phyloP scores from a whole-genome alignment of 2,797 vertebrate species.

The Miichthys miiuy region DNA sequence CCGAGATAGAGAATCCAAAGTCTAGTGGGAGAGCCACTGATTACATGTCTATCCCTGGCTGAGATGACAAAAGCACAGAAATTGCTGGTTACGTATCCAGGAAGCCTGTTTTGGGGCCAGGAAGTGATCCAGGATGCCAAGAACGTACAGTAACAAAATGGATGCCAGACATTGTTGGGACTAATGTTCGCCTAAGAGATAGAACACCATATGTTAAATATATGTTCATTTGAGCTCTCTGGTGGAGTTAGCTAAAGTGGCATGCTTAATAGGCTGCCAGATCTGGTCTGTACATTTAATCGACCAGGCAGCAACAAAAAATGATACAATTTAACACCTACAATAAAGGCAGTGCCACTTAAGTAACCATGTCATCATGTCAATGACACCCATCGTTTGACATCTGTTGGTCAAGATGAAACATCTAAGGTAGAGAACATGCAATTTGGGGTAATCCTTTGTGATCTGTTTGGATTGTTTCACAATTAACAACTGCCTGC shows the following conservation, averaged over 20 bases:
- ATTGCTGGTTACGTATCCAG: not conserved
- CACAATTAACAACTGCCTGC: no score
- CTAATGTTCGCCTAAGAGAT: not conserved
- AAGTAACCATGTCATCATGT: not conserved
- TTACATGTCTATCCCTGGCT: slow-evolving; percentile 7
- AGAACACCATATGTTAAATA: not conserved
- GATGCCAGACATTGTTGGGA: not conserved
- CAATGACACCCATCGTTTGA: not conserved
- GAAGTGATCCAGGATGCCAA: not conserved
- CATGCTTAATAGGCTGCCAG: not conserved
- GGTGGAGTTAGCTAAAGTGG: not conserved
- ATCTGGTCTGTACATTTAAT: not conserved
- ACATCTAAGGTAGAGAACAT: not conserved
- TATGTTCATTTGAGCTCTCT: not conserved
- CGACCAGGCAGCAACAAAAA: not conserved
- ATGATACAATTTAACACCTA: not conserved
- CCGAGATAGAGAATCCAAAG: not conserved
- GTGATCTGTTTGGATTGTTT: not conserved
- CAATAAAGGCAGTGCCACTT: not conserved
- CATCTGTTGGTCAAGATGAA: not conserved
- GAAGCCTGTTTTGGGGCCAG: not conserved
- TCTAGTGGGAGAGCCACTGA: slow-evolving; percentile 3
- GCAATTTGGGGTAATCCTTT: not conserved
- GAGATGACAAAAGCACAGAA: slow-evolving; percentile 14
- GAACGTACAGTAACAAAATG: not conserved